A percentile compares a stretch with the other conserved stretches of the same genome.
phyloP scores from a whole-genome alignment of 2,113 vertebrate species.

The Blennius ocellaris region DNA sequence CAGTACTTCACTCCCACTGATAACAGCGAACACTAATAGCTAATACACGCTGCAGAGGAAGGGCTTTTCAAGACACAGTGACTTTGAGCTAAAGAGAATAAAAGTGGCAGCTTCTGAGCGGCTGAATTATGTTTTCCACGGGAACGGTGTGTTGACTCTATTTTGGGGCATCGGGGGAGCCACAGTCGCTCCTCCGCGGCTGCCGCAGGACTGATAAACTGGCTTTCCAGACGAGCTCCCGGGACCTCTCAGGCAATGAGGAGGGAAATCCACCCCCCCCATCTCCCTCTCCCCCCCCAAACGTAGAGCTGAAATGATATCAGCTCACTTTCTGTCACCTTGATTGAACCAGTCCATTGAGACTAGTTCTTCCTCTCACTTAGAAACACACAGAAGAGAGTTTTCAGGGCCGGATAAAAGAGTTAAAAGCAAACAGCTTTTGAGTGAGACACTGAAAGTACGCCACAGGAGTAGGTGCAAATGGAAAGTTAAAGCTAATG shows the following conservation, averaged over 20 bases:
- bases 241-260: constrained; percentile 30
- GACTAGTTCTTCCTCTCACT: not conserved
- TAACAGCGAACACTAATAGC: not conserved
- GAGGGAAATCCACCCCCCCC: constrained; percentile 23
- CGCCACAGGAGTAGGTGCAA: too few relatives aligned
- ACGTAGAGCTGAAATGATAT: constrained; percentile 25
- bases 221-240: constrained; percentile 33
- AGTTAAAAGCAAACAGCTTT: not conserved
- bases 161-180: constrained; percentile 24
- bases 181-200: constrained; percentile 17
- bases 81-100: constrained; percentile 18
- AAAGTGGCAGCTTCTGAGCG: constrained; percentile 16
- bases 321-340: constrained; percentile 33
- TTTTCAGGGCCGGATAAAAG: constrained; percentile 1
- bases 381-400: not conserved
- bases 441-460: not conserved
- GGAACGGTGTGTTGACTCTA: constrained; percentile 24
- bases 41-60: not conserved
- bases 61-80: not conserved
- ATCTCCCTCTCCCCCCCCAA: constrained; percentile 1
- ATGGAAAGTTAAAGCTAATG: not conserved
- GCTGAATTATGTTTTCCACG: constrained; percentile 14
- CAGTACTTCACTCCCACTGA: not conserved
- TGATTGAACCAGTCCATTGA: constrained; percentile 3
- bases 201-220: constrained; percentile 29